phyloP scores from a whole-genome alignment of 1,140 invertebrate species.

The Macrotrachela quadricornifera region DNA sequence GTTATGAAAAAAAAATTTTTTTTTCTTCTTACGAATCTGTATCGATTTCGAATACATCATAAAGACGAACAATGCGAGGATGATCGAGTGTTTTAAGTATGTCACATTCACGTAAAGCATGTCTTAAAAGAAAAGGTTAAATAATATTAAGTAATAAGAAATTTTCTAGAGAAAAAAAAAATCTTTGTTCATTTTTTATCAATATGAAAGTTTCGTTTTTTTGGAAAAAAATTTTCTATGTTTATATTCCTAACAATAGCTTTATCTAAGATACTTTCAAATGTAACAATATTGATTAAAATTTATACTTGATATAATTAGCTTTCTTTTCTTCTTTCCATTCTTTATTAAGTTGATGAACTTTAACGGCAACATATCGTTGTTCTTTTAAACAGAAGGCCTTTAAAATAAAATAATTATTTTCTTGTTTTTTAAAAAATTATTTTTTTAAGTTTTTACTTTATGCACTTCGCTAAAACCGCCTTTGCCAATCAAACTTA shows the following conservation, averaged over 20 bases:
- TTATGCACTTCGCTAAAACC: constrained; percentile 98
- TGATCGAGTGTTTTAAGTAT: constrained; percentile 97
- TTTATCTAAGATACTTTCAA: no score
- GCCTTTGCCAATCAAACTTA: constrained; percentile 92
- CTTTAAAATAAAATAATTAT: constrained; percentile 20
- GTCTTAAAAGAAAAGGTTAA: no score
- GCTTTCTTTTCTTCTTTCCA: constrained; percentile 99
- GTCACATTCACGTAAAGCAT: constrained; percentile 95
- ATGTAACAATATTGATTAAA: no score
- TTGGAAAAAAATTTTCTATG: no score
- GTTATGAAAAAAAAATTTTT: not conserved
- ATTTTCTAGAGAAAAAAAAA: no score
- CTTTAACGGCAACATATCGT: constrained; percentile 95
- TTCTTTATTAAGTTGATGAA: constrained; percentile 97
- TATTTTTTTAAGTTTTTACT: constrained; percentile 21
- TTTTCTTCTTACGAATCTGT: constrained; percentile 51
- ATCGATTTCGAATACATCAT: constrained; percentile 99
- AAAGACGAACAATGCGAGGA: constrained; percentile 87
- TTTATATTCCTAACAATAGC: no score
- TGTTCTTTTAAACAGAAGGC: constrained; percentile 93
- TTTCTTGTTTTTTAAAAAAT: not conserved
- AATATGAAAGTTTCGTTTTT: no score
- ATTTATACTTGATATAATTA: constrained; percentile 78
- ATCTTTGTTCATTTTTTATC: no score
- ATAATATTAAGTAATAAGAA: no score